These are phyloP conservation scores for Mesocricetus auratus DNA, from an alignment of 2,113 vertebrate genomes.

Conservation along the genomic window DNA sequence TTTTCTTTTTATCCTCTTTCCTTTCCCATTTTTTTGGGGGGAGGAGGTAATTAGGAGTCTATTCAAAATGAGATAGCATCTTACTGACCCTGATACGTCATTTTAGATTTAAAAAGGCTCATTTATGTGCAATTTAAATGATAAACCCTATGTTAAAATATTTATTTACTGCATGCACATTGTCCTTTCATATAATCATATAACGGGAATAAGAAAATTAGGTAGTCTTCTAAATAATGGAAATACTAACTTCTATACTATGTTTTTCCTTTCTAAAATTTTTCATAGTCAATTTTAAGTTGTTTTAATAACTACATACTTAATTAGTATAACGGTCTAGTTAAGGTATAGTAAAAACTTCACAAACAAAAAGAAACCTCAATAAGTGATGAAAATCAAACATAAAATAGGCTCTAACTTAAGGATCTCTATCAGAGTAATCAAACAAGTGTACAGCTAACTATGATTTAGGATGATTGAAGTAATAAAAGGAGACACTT, in stretches of 20 bases:
- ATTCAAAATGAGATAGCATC: neutral
- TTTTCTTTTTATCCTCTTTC: neutral
- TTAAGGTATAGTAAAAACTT: neutral
- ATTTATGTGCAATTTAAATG: neutral
- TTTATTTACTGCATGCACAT: neutral
- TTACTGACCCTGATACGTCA: neutral
- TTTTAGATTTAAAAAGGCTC: neutral
- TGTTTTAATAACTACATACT: slow-evolving; percentile 18
- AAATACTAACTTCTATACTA: neutral
- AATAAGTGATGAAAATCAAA: neutral
- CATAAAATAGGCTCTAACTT: neutral
- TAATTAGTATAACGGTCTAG: neutral
- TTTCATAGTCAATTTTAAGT: slow-evolving; percentile 9
- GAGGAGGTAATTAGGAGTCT: neutral
- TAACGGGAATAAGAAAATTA: neutral
- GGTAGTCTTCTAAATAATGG: neutral
- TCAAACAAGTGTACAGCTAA: neutral
- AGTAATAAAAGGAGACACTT: neutral
- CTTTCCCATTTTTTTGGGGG: neutral
- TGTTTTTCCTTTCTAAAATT: neutral
- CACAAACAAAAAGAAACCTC: neutral
- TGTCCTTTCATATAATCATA: neutral
- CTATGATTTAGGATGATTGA: neutral
- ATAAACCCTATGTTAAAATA: neutral
- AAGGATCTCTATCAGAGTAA: neutral